Base-by-base conservation (phyloP, 2,113 vertebrate species). In the Phylloscopus trochilus region DNA sequence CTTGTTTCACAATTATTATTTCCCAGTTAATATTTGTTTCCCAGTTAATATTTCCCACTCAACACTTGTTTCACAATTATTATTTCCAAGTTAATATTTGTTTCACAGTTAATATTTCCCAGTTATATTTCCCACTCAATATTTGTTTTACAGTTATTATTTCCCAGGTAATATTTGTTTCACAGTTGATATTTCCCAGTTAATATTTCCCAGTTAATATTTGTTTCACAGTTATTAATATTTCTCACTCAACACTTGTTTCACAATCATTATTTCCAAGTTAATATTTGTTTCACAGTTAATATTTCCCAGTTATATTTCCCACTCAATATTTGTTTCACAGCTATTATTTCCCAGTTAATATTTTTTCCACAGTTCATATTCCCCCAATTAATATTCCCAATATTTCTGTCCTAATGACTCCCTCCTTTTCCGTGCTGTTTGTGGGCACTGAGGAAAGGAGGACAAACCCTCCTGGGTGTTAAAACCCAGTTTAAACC, bases 391-490 rank as follows among this genome's bases (percentile, higher is more conserved):
- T 11, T 21, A 19, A 1, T 31, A 39, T 67, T 88, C 26, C 52
- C 20, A 20, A 27, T 11, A 15, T 82, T 16, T 13, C 24, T 5
- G 2, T 7, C 47, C 35, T 13, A 4, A 16, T 21, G 5, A 21
- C 1, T 33, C 24, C 2, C 5, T n/a, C 13, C 8, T n/a, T 31
- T 4, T 3, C 72, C 0, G 0, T 8, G 51, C 27, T 33, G 10
- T 10, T 5, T 0, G 6, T 22, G 26, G 55, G 46, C 27, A 9
- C 11, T 9, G 30, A 47, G 0, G 33, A 11, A 20, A 1, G 0
- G 18, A 30, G 28, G 37, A 6, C 70, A 88, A 53, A 1, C 10
- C 30, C 6, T 28, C 31, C 30, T 35, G 13, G 10, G 19, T 1
- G 11, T 13, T 8, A 28, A 73, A 44, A 15, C 2, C 3, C 10